Percentiles rank a stretch among this genome's conserved stretches.
These are phyloP conservation scores for Sepioteuthis lessoniana DNA, from an alignment of 2,888 invertebrate genomes.

Conservation along the genomic window DNA sequence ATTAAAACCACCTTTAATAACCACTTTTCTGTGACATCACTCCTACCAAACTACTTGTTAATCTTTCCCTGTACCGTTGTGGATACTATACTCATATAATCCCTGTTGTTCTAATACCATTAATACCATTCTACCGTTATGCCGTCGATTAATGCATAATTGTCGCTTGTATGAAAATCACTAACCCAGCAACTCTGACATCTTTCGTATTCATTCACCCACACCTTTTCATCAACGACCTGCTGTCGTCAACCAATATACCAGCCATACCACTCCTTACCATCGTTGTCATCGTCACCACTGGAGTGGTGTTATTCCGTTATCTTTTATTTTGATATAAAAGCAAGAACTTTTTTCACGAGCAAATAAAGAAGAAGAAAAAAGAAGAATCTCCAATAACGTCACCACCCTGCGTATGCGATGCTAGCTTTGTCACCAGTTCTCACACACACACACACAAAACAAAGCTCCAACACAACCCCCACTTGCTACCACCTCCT, in stretches of 20 bases:
- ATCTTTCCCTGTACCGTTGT: not conserved
- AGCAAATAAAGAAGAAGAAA: not conserved
- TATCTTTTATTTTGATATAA: not conserved
- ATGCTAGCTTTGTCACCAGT: not conserved
- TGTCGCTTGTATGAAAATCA: not conserved
- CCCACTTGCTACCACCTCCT: not conserved
- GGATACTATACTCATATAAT: not conserved
- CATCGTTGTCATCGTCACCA: not conserved
- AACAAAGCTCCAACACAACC: not conserved
- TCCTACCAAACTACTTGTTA: no score
- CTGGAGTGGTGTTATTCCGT: not conserved
- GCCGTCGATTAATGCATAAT: not conserved
- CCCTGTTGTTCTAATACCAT: not conserved
- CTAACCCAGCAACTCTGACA: not conserved
- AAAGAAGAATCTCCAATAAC: not conserved
- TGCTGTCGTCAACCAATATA: not conserved
- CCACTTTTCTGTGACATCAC: not conserved
- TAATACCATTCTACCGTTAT: not conserved
- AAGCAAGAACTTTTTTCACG: not conserved
- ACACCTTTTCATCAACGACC: not conserved
- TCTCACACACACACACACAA: not conserved
- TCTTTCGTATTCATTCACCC: not conserved
- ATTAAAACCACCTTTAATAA: no score
- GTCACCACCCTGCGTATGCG: not conserved
- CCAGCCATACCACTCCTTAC: not conserved